Conservation (phyloP, 1,140 invertebrate species). For the Eriosoma lanigerum region DNA sequence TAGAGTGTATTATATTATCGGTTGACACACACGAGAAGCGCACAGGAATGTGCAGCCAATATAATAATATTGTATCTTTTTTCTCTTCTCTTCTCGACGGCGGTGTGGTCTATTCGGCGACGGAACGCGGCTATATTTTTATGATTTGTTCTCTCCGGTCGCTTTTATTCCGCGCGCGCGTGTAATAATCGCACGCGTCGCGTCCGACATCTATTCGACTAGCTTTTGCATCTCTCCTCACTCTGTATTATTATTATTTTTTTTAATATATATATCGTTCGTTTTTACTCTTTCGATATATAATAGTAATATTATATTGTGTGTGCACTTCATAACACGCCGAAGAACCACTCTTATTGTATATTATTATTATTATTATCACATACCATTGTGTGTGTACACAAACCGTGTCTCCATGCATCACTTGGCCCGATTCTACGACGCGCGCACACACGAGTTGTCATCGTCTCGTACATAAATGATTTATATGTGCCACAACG, state of each 20-base stretch:
- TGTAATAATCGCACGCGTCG: slow-evolving; percentile 1
- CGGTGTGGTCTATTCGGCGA: too few species aligned
- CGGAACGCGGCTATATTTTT: slow-evolving; percentile 14
- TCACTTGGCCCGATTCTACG: slow-evolving; percentile 32
- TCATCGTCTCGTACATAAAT: background rate
- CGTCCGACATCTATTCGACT: too few species aligned
- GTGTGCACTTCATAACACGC: slow-evolving; percentile 5
- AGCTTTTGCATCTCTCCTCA: background rate
- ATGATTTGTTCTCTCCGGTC: slow-evolving; percentile 36
- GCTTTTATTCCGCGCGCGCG: too few species aligned
- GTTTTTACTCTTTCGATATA: too few species aligned
- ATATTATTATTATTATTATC: slow-evolving; percentile 17
- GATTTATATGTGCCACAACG: slow-evolving; percentile 24
- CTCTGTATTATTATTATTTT: background rate
- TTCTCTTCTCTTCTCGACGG: too few species aligned
- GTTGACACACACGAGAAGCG: too few species aligned
- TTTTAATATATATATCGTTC: too few species aligned
- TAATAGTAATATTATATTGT: background rate
- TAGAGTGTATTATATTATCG: too few species aligned
- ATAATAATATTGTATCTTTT: too few species aligned
- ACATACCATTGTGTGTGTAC: slow-evolving; percentile 5
- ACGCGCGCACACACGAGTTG: background rate
- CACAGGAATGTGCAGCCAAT: too few species aligned
- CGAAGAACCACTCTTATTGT: slow-evolving; percentile 2
- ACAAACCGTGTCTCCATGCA: slow-evolving; percentile 23